These are phyloP conservation scores for Macrosteles quadrilineatus DNA, from an alignment of 1,140 invertebrate species.

Conservation along the genomic window DNA sequence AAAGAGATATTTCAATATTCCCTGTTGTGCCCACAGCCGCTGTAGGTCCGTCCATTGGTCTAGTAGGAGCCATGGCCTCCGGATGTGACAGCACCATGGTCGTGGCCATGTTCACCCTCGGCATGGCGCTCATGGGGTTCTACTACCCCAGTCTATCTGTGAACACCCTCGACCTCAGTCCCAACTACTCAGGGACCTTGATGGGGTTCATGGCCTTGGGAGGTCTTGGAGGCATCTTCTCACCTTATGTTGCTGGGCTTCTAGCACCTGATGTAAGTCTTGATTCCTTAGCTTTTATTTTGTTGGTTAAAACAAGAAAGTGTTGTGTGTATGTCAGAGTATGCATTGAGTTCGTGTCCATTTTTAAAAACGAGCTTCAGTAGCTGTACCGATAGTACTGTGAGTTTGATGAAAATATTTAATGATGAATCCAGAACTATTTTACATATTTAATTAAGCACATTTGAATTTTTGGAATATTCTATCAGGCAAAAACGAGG, in stretches of 20 bases:
- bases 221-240: conserved; percentile 73
- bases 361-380: background rate
- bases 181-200: conserved; percentile 76
- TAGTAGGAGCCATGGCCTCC: conserved; percentile 76
- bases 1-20: too few species aligned
- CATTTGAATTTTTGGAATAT: too few species aligned
- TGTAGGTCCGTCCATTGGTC: conserved; percentile 70
- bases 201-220: conserved; percentile 81
- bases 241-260: conserved; percentile 72
- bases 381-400: background rate
- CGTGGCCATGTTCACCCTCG: conserved; percentile 64
- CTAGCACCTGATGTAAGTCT: conserved; percentile 68
- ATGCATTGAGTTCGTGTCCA: background rate
- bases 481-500: too few species aligned
- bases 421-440: too few species aligned
- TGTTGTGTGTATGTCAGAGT: background rate
- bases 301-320: background rate
- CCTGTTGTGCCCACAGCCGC: conserved; percentile 62
- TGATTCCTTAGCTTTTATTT: background rate
- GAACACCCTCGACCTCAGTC: conserved; percentile 79
- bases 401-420: too few species aligned
- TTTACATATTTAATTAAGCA: too few species aligned
- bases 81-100: conserved; percentile 66
- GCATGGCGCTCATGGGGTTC: conserved; percentile 70
- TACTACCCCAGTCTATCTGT: conserved; percentile 74